Conservation (phyloP, 2,888 invertebrate genomes). For the Agrotis exclamationis region DNA sequence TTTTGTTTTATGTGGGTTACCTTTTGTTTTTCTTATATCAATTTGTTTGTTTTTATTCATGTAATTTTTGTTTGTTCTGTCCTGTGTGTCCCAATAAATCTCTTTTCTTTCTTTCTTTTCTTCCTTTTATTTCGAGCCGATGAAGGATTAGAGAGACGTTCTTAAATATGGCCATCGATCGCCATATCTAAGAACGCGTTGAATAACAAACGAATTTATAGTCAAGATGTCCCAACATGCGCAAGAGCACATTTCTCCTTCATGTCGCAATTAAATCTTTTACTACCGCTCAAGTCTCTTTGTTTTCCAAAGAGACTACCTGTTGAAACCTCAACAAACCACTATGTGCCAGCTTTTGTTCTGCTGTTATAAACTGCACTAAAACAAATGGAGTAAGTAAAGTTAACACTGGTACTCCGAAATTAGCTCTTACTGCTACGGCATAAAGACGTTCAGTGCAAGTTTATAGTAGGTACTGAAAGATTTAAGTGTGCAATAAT, state of each 20-base stretch:
- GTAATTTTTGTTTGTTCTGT: too few relatives aligned
- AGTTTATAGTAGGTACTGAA: conserved; percentile 29
- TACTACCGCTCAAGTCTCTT: conserved; percentile 33
- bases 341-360: conserved; percentile 29
- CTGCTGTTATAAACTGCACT: conserved; percentile 18
- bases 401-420: neutral
- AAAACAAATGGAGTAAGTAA: conserved; percentile 16
- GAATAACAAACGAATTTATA: too few relatives aligned
- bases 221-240: neutral
- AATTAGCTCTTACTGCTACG: neutral
- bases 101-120: too few relatives aligned
- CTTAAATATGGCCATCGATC: too few relatives aligned
- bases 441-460: neutral
- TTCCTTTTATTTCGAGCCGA: too few relatives aligned
- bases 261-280: conserved; percentile 14
- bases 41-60: too few relatives aligned
- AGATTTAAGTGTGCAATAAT: conserved; percentile 53
- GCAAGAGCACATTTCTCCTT: neutral
- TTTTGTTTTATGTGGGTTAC: too few relatives aligned
- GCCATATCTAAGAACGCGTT: too few relatives aligned
- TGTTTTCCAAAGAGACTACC: conserved; percentile 44
- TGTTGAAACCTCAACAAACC: conserved; percentile 35
- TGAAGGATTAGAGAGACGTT: too few relatives aligned
- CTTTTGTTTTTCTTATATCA: too few relatives aligned
- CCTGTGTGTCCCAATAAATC: too few relatives aligned